Percentiles rank a stretch among this genome's conserved stretches.
Conservation (phyloP, 2,113 vertebrate genomes). For the Abramis brama region DNA sequence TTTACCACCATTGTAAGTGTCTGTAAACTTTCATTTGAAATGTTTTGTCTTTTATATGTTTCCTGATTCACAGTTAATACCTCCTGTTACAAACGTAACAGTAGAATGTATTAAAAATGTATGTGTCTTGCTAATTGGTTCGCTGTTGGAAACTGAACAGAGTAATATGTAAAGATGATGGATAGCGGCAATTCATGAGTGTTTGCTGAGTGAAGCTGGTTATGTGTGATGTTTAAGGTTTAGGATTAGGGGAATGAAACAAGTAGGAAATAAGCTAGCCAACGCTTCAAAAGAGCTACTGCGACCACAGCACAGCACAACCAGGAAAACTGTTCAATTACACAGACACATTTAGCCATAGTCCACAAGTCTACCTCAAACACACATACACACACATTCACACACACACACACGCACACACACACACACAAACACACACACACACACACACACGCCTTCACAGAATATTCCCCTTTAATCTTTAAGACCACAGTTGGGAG, state of each 20-base stretch:
- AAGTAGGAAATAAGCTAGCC: constrained; percentile 26
- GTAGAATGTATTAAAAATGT: not conserved
- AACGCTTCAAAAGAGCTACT: constrained; percentile 16
- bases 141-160: not conserved
- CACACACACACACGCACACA: constrained; percentile 35
- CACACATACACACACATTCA: constrained; percentile 32
- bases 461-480: constrained; percentile 47
- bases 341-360: constrained; percentile 50
- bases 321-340: constrained; percentile 49
- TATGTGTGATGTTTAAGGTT: constrained; percentile 43
- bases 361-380: constrained; percentile 34
- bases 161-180: constrained; percentile 7
- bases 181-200: not conserved
- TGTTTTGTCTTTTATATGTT: not conserved
- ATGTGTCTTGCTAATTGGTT: not conserved
- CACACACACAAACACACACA: not conserved
- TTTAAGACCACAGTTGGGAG: constrained; percentile 31
- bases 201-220: constrained; percentile 31
- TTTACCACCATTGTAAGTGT: no score
- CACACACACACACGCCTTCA: constrained; percentile 41
- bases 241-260: constrained; percentile 50
- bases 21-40: no score
- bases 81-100: not conserved
- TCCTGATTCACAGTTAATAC: not conserved
- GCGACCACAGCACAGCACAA: constrained; percentile 38